Evolutionary conservation across 1,140 invertebrate genomes (phyloP).

Genomic region (Drosophila equinoxialis): DNA sequence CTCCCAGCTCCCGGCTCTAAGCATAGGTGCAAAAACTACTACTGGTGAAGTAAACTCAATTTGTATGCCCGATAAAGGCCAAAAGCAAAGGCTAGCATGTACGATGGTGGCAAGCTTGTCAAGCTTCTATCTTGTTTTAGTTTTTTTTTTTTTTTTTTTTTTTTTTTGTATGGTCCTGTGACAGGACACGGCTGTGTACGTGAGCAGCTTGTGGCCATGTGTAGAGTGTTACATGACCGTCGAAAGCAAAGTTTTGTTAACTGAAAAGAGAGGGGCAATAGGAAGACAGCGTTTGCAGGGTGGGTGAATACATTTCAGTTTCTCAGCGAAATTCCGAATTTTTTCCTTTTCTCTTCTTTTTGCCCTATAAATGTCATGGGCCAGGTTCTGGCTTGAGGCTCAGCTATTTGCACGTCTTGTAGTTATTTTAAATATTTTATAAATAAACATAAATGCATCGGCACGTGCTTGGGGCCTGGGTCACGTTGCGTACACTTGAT

Average conservation of each 20-base stretch:
- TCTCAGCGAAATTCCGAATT: neutral
- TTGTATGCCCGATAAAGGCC: slow-evolving; percentile 46
- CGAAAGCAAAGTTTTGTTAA: slow-evolving; percentile 37
- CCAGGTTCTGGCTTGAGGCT: neutral
- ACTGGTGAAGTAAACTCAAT: slow-evolving; percentile 59
- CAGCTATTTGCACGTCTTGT: slow-evolving; percentile 72
- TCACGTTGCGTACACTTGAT: slow-evolving; percentile 57
- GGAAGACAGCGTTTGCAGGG: neutral
- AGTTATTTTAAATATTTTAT: slow-evolving; percentile 76
- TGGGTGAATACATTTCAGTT: neutral
- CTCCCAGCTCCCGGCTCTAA: neutral
- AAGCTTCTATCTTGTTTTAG: slow-evolving; percentile 37
- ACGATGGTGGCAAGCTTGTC: slow-evolving; percentile 42
- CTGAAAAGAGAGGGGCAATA: neutral
- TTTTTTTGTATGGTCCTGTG: slow-evolving; percentile 45
- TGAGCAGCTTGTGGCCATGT: slow-evolving; percentile 48
- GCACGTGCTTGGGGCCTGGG: slow-evolving; percentile 50
- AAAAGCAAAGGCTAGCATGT: slow-evolving; percentile 24
- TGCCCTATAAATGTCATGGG: slow-evolving; percentile 54
- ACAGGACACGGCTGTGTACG: slow-evolving; percentile 70
- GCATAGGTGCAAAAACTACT: neutral
- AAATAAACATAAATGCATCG: slow-evolving; percentile 72
- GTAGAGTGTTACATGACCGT: slow-evolving; percentile 54
- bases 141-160: neutral
- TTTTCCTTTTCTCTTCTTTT: neutral